phyloP scores from a whole-genome alignment of 1,140 invertebrate species.

The Lithobius niger region DNA sequence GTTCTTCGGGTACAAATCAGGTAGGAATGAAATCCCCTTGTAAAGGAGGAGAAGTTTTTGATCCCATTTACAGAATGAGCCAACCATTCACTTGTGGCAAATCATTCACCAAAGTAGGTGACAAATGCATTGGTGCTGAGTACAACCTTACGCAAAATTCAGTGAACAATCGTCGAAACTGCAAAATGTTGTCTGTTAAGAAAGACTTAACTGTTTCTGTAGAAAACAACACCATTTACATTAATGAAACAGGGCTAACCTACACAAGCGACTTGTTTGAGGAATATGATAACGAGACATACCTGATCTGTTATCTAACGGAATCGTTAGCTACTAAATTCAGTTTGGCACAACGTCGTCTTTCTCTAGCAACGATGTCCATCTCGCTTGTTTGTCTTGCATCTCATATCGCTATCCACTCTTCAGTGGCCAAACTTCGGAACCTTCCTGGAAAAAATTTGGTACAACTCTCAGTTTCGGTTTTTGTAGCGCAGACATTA shows the following conservation, averaged over 20 bases:
- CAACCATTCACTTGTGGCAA: constrained; percentile 18
- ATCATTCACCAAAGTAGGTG: constrained; percentile 16
- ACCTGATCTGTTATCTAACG: constrained; percentile 18
- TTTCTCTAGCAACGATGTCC: constrained; percentile 27
- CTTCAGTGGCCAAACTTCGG: constrained; percentile 33
- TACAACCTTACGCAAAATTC: not conserved
- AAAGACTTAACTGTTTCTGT: constrained; percentile 9
- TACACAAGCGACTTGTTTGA: constrained; percentile 17
- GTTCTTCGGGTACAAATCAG: constrained; percentile 16
- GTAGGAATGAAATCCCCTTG: constrained; percentile 16
- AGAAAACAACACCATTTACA: constrained; percentile 15
- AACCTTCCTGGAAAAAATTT: constrained; percentile 41
- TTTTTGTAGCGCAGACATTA: constrained; percentile 36
- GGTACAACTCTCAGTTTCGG: constrained; percentile 35
- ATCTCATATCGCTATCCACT: constrained; percentile 34
- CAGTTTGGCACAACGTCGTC: constrained; percentile 19
- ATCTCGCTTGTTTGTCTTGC: constrained; percentile 31
- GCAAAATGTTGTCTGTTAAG: constrained; percentile 6
- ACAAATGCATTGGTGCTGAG: constrained; percentile 14
- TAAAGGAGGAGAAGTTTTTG: constrained; percentile 20
- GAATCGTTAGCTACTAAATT: constrained; percentile 13
- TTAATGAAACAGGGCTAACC: constrained; percentile 14
- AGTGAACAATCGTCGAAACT: constrained; percentile 2
- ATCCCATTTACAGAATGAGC: constrained; percentile 22
- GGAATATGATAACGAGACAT: constrained; percentile 11